A percentile compares a stretch with the other conserved stretches of the same genome.
These are phyloP conservation scores for Armadillidium nasatum DNA, from an alignment of 1,140 invertebrate species.

Conservation along the genomic window DNA sequence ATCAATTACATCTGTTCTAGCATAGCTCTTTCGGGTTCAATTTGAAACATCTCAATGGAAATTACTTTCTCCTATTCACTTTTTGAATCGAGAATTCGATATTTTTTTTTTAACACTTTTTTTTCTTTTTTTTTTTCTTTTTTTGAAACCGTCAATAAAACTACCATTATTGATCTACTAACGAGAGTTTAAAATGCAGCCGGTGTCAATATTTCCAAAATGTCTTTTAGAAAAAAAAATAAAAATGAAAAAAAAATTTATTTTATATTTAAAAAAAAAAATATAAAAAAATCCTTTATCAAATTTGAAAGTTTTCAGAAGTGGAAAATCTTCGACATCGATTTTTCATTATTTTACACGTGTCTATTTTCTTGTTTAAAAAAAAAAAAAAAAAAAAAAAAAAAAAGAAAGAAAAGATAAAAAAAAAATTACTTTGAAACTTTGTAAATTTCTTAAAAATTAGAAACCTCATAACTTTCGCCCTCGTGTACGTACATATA, in stretches of 20 bases:
- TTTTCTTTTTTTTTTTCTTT: not conserved
- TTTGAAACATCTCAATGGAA: not conserved
- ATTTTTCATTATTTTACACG: conserved; percentile 14
- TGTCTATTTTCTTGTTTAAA: not conserved
- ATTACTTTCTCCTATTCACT: conserved; percentile 1
- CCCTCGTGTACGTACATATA: not conserved
- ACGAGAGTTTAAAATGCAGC: conserved; percentile 7
- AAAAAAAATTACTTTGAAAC: not conserved
- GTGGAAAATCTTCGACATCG: not conserved
- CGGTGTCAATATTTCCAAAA: not conserved
- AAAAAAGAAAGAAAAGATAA: too few relatives aligned
- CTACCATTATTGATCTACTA: conserved; percentile 10
- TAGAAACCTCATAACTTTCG: not conserved
- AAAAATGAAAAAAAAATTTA: not conserved
- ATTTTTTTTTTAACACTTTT: too few relatives aligned
- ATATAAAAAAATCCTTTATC: not conserved
- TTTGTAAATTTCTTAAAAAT: not conserved
- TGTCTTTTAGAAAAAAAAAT: not conserved
- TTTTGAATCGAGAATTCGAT: not conserved
- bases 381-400: too few relatives aligned
- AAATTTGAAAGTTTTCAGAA: not conserved
- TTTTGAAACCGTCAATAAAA: not conserved
- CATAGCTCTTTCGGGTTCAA: not conserved
- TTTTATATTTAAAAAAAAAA: too few relatives aligned
- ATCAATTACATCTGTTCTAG: conserved; percentile 10